Evolutionary conservation across 2,888 invertebrate species (phyloP), one percentile per base, ranked within the genome.

Genomic region (Leucophenga maculata): DNA sequence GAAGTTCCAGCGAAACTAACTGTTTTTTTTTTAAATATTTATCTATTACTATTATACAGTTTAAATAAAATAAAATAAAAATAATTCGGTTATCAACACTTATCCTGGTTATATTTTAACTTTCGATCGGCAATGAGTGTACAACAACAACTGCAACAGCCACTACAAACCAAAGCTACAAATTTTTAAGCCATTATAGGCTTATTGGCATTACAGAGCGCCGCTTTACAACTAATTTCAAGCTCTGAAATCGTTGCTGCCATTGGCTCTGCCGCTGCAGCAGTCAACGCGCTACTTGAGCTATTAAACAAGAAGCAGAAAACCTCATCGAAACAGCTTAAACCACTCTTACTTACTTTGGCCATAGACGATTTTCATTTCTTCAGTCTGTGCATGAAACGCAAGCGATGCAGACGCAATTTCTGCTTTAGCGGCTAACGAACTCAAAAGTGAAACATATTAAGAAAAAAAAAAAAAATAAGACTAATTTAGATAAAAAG

Each of bases 321-420:
- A 80, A 82, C 76, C 73, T 81, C 82, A 82, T 76, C 73, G 76
- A 11, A 46, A 22, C 44, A 22, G 14, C 46, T 16, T 22, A 48
- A 75, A 76, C 77, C 83, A 83, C 85, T 84, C 83, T 86, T 85
- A 85, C 84, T 87, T 84, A 85, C 86, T 80, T 84, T 84, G 84
- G 80, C 77, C 77, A 77, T 78, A 80, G 81, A 83, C 82, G 82
- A 75, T 86, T 87, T 87, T 81, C 82, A 86, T 84, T 86, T 85
- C 85, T 86, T 87, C 86, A 87, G 87, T 87, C 87, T 84, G 85
- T 86, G 84, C 78, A 84, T 80, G 87, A 84, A 85, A 86, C 82
- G 86, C 88, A 84, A 86, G 82, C 87, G 84, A 84, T 86, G 84
- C 88, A 86, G 87, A 87, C 87, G 86, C 79, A 72, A 70, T 70